Evolutionary conservation across 2,113 vertebrate species (phyloP).

Genomic region (Brachyhypopomus gauderio): DNA sequence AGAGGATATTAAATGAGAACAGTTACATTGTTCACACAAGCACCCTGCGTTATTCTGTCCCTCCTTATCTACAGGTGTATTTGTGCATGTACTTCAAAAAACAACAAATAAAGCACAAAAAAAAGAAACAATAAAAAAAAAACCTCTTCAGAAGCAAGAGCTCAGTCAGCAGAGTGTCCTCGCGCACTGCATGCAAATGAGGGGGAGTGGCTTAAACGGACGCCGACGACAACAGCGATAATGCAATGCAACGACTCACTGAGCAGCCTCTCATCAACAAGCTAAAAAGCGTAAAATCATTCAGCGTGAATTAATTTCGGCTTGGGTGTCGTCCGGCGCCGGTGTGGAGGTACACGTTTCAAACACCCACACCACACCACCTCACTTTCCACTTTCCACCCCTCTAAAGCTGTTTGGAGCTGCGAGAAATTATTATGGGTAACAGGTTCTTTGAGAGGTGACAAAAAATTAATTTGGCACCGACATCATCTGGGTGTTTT

Average conservation of each 20-base stretch:
- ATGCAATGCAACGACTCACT: constrained; percentile 37
- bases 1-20: constrained; percentile 26
- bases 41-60: constrained; percentile 29
- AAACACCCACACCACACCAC: not conserved
- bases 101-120: no score
- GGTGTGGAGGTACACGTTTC: constrained; percentile 24
- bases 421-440: constrained; percentile 53
- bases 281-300: constrained; percentile 51
- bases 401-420: constrained; percentile 39
- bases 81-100: constrained; percentile 35
- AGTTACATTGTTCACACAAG: constrained; percentile 11
- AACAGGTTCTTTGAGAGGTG: constrained; percentile 47
- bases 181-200: constrained; percentile 15
- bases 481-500: constrained; percentile 36
- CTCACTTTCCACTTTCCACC: not conserved
- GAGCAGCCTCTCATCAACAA: constrained; percentile 41
- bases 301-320: constrained; percentile 52
- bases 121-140: not conserved
- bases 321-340: constrained; percentile 24
- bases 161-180: not conserved
- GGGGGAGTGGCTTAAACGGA: not conserved
- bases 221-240: constrained; percentile 35
- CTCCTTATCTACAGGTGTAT: constrained; percentile 35
- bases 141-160: constrained; percentile 41
- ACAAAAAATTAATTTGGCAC: constrained; percentile 45